A percentile compares a stretch with the other conserved stretches of the same genome.
Conservation (phyloP, 2,797 vertebrate species). For the Chelon labrosus region DNA sequence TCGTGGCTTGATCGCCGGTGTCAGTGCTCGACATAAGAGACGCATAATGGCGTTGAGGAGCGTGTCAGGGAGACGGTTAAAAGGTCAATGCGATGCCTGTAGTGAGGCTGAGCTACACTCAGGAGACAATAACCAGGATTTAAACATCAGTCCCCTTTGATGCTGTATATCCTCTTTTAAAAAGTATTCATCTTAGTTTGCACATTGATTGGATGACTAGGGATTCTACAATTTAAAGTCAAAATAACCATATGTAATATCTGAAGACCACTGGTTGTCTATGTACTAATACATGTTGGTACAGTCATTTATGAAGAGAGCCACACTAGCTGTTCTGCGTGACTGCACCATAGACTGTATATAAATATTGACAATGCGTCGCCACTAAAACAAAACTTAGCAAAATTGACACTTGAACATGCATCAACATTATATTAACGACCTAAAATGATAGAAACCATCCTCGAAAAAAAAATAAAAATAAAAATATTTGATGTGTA, state of each 20-base stretch:
- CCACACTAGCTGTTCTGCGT: no score
- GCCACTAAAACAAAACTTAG: no score
- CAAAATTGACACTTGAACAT: no score
- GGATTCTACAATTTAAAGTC: background rate
- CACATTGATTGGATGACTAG: background rate
- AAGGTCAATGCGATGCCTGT: constrained; percentile 47
- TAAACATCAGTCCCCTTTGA: background rate
- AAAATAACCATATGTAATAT: background rate
- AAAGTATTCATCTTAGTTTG: background rate
- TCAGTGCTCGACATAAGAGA: constrained; percentile 19
- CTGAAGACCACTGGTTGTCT: no score
- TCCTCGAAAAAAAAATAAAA: no score
- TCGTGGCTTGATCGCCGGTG: background rate
- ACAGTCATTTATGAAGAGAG: no score
- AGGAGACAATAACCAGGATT: background rate
- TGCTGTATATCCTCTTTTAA: background rate
- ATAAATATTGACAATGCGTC: no score
- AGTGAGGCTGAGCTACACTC: constrained; percentile 16
- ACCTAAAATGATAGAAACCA: no score
- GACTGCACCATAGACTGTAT: no score
- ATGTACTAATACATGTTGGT: no score
- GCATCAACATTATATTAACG: no score
- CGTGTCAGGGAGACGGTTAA: constrained; percentile 36
- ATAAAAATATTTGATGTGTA: no score
- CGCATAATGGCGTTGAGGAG: constrained; percentile 19